Evolutionary conservation across 2,888 invertebrate species (phyloP).

Genomic region (Phytoseiulus persimilis): DNA sequence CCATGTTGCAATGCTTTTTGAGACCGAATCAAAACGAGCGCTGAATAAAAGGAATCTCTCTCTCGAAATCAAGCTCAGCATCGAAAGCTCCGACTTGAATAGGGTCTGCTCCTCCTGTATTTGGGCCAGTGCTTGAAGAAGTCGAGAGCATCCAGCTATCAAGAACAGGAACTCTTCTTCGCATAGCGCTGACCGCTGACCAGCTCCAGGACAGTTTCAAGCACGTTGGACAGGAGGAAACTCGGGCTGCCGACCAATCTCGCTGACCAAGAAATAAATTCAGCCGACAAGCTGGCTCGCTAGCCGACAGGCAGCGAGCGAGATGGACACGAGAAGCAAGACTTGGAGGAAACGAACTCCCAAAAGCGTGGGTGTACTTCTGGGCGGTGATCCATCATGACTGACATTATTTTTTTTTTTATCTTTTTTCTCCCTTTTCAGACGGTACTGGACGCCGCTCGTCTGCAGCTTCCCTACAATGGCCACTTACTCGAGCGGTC

Average conservation of each 20-base stretch:
- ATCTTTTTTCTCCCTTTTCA: background rate
- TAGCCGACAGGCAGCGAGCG: background rate
- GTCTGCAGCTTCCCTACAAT: background rate
- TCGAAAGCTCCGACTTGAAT: no score
- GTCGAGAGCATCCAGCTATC: no score
- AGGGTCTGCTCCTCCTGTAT: no score
- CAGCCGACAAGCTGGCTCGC: background rate
- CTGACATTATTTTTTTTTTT: background rate
- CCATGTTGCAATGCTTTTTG: no score
- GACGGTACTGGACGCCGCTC: background rate
- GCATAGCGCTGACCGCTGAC: no score
- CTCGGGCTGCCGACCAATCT: background rate
- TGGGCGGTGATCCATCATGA: slow-evolving; percentile 5
- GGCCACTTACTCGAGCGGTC: background rate
- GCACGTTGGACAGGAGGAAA: background rate
- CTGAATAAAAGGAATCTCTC: no score
- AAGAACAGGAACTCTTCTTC: no score
- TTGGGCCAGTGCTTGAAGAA: no score
- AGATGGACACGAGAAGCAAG: background rate
- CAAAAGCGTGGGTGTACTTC: background rate
- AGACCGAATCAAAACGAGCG: no score
- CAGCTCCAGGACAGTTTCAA: background rate
- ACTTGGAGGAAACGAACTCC: slow-evolving; percentile 5
- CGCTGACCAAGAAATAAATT: background rate
- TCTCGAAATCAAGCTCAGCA: no score